These are phyloP conservation scores for Candidula unifasciata DNA, from an alignment of 2,888 invertebrate species.

Conservation along the genomic window DNA sequence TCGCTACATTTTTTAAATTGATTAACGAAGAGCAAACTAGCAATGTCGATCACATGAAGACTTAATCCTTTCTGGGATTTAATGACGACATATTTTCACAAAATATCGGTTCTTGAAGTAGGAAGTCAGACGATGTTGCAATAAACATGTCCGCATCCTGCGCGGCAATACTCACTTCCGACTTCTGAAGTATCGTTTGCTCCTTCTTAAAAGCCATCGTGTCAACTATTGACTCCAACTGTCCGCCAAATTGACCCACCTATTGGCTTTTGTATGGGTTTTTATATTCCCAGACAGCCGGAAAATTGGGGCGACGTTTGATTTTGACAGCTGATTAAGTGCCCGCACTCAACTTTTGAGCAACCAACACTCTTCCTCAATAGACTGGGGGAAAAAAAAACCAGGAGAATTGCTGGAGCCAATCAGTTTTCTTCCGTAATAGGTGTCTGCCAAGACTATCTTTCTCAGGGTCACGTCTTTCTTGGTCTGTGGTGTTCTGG, in stretches of 20 bases:
- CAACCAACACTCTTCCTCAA: neutral
- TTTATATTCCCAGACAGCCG: neutral
- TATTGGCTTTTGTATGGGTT: neutral
- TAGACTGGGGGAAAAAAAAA: neutral
- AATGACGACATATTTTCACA: too few species aligned
- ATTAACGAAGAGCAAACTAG: too few species aligned
- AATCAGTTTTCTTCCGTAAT: neutral
- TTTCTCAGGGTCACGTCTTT: neutral
- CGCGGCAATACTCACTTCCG: neutral
- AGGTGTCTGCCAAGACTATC: neutral
- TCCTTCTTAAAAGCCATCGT: neutral
- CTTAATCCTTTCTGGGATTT: too few species aligned
- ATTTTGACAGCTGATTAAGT: conserved; percentile 28
- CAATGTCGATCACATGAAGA: too few species aligned
- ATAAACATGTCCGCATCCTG: too few species aligned
- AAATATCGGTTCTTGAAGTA: too few species aligned
- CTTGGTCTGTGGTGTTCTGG: neutral
- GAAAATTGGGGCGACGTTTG: neutral
- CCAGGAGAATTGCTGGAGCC: conserved; percentile 1
- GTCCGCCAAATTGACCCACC: neutral
- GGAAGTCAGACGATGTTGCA: too few species aligned
- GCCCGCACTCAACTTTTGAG: neutral
- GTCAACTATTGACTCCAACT: neutral
- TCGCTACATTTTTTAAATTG: too few species aligned
- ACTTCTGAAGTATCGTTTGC: neutral